Base-by-base conservation (phyloP, 2,888 invertebrate genomes). In the Hemithea aestivaria region DNA sequence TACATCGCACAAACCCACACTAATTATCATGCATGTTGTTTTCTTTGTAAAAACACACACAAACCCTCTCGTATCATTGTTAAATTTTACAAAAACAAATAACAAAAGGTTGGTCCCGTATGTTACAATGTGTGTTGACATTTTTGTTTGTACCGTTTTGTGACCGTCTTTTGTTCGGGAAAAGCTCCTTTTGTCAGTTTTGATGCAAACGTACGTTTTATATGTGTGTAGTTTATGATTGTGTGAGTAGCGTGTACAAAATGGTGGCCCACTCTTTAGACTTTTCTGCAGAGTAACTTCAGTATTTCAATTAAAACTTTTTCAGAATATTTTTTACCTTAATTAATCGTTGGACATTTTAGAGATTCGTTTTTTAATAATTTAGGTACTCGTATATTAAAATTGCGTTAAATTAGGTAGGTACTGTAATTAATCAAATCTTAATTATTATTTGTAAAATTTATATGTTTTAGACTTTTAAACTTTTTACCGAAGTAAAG, bases 81-180 rank as follows among this genome's bases (percentile, higher is more conserved):
- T 42, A 34, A 45, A 43, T 52, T 46, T 41, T 32, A 48, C 52
- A 42, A 39, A 45, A 48, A 37, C 33, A 36, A 28, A 24, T 36
- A 48, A 55, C 53, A 57, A 53, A 41, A 53, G 47, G 40, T 43
- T 43, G 26, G 32, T 37, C 46, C 43, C 54, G 57, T 60, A 62
- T 68, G 53, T 51, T 49, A 43, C 41, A 42, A 58, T 63, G 63
- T 63, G 67, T 76, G 78, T 78, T 75, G 73, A 73, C 74, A 75
- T 78, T 79, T 80, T 76, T 77, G 76, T 77, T 71, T 68, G 73
- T 70, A 62, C 68, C 62, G 69, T 71, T 62, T 57, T 51, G 41
- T 49, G 64, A 58, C 59, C 67, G 69, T 68, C 73, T 76, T 77
- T 76, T 80, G 76, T 80, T 63, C 65, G 65, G 43, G 52, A 63